Percentiles rank a stretch among this genome's conserved stretches.
Evolutionary conservation across 2,113 vertebrate genomes (phyloP).

Genomic region (Pomatorhinus ruficollis): DNA sequence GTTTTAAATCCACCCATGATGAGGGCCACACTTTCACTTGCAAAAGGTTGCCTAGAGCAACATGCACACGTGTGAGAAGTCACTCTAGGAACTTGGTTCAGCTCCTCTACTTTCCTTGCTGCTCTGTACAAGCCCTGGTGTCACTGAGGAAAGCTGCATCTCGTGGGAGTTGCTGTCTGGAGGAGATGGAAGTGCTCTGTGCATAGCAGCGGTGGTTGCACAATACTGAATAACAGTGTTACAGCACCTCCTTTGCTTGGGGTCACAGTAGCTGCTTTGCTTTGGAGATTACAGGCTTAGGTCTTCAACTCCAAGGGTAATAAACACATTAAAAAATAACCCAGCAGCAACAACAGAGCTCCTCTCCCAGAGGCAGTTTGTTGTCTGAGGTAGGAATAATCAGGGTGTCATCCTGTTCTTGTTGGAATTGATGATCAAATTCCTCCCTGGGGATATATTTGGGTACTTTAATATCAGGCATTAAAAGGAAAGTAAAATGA

Average conservation of each 20-base stretch:
- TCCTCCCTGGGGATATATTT: background rate
- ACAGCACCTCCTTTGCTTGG: background rate
- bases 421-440: background rate
- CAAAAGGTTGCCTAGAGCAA: background rate
- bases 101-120: background rate
- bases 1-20: background rate
- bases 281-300: conserved; percentile 8
- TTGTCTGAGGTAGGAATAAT: background rate
- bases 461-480: background rate
- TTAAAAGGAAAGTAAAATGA: background rate
- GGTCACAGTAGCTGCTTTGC: background rate
- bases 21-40: background rate
- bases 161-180: background rate
- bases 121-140: background rate
- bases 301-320: background rate
- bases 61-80: fast-evolving
- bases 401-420: background rate
- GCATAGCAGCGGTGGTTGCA: background rate
- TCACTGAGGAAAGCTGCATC: background rate
- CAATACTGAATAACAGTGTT: background rate
- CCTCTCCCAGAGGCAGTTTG: background rate
- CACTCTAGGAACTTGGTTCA: background rate
- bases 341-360: background rate
- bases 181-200: background rate
- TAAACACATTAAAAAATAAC: background rate